phyloP scores from a whole-genome alignment of 2,888 invertebrate species.

The Polydrusus tereticollis region DNA sequence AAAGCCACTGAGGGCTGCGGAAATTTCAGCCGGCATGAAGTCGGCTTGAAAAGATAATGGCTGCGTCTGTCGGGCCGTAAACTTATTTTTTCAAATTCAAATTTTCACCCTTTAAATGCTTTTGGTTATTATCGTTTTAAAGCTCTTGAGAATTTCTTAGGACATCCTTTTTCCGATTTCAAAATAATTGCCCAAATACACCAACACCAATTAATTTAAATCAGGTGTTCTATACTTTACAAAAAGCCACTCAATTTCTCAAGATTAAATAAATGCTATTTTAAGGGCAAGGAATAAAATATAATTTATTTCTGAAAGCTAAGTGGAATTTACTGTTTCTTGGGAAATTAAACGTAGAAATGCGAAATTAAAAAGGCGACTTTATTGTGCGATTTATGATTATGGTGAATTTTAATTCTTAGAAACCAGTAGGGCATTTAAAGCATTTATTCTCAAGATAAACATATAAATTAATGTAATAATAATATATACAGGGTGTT shows the following conservation, averaged over 20 bases:
- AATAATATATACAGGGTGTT: too few species aligned
- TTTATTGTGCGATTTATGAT: not conserved
- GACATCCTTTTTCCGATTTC: not conserved
- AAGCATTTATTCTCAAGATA: not conserved
- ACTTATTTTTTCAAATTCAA: too few species aligned
- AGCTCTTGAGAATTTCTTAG: too few species aligned
- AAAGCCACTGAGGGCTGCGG: too few species aligned
- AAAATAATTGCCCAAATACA: not conserved
- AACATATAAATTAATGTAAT: too few species aligned
- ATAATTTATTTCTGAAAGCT: slow-evolving; percentile 10
- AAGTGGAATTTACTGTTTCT: slow-evolving; percentile 14
- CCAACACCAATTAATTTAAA: not conserved
- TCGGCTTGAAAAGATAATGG: too few species aligned
- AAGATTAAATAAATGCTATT: not conserved
- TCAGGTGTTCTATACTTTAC: not conserved
- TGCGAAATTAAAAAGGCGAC: not conserved
- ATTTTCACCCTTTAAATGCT: too few species aligned
- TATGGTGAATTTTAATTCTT: slow-evolving; percentile 1
- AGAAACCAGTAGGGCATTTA: not conserved
- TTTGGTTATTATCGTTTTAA: too few species aligned
- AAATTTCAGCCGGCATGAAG: too few species aligned
- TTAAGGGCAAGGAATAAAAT: slow-evolving; percentile 8
- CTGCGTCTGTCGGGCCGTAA: too few species aligned
- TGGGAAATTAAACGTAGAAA: slow-evolving; percentile 7
- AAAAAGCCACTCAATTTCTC: not conserved